These are phyloP conservation scores for Clamator glandarius DNA, from an alignment of 2,797 vertebrate genomes.

Conservation along the genomic window DNA sequence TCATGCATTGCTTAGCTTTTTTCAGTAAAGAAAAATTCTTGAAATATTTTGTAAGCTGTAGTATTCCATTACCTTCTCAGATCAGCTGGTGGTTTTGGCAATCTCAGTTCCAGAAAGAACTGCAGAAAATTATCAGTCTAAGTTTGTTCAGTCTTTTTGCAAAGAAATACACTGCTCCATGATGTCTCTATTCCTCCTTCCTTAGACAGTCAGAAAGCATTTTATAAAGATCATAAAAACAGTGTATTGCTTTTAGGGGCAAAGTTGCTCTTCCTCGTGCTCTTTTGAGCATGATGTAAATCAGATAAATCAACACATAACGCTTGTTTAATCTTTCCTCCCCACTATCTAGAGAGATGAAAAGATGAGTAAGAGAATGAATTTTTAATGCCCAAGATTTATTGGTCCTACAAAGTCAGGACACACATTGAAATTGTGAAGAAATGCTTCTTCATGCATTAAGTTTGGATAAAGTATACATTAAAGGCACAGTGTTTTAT, in stretches of 20 bases:
- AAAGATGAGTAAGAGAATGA: neutral
- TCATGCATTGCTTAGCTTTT: neutral
- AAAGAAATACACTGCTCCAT: neutral
- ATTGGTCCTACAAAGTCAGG: neutral
- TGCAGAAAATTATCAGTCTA: neutral
- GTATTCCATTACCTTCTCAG: neutral
- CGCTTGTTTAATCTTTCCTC: constrained; percentile 23
- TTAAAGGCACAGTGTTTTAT: neutral
- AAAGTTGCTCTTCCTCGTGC: neutral
- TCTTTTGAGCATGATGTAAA: neutral
- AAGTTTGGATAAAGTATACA: neutral
- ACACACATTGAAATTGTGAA: neutral
- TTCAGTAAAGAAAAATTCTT: neutral
- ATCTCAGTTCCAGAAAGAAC: neutral
- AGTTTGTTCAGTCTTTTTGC: neutral
- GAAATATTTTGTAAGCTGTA: neutral
- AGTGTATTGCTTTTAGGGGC: neutral
- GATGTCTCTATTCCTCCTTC: neutral
- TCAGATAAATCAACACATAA: constrained; percentile 17
- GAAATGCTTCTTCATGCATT: neutral
- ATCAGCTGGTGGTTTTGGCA: neutral
- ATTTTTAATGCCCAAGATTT: neutral
- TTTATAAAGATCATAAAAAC: constrained; percentile 30
- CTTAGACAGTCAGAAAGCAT: neutral
- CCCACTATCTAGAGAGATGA: neutral